These are phyloP conservation scores for Acanthosepion esculentum DNA, from an alignment of 2,888 invertebrate species.

Conservation along the genomic window DNA sequence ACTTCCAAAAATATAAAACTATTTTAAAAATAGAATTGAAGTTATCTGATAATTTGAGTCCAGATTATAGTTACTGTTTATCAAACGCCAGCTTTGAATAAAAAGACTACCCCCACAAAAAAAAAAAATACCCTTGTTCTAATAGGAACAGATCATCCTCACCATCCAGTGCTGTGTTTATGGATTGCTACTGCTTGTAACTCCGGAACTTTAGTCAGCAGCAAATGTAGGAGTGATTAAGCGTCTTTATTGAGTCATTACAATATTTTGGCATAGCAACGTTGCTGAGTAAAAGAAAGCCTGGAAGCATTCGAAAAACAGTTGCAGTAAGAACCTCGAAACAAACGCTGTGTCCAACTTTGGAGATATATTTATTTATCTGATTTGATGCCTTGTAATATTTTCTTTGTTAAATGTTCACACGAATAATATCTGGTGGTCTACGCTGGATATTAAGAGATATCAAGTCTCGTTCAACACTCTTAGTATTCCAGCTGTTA, in stretches of 20 bases:
- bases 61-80: background rate
- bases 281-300: background rate
- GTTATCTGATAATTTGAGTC: background rate
- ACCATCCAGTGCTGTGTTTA: background rate
- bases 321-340: background rate
- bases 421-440: too few relatives aligned
- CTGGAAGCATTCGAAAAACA: background rate
- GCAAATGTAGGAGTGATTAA: background rate
- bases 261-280: background rate
- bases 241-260: background rate
- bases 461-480: too few relatives aligned
- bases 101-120: background rate
- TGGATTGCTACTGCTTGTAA: background rate
- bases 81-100: background rate
- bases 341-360: background rate
- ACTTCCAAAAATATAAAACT: background rate
- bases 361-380: background rate
- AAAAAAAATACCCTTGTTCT: background rate
- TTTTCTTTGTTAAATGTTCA: background rate
- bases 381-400: background rate
- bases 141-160: background rate
- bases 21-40: background rate
- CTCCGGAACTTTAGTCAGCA: background rate
- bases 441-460: too few relatives aligned
- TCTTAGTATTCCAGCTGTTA: too few relatives aligned